Conservation (phyloP, 1,140 invertebrate species). For the Pachypeltis micranthus region DNA sequence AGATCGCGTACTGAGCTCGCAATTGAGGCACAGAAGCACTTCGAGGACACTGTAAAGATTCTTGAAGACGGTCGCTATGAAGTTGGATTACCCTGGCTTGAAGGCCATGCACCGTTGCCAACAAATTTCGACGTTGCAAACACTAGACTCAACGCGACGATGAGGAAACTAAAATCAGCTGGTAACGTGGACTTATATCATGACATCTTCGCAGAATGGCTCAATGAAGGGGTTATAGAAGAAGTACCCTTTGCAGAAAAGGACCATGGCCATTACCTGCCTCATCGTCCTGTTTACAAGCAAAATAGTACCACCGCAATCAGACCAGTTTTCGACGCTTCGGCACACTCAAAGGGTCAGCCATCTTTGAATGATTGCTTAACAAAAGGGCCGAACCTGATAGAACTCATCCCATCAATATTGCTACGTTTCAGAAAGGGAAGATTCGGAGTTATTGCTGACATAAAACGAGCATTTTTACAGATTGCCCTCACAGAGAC, state of each 20-base stretch:
- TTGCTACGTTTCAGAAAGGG: slow-evolving; percentile 33
- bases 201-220: slow-evolving; percentile 30
- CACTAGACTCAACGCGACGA: slow-evolving; percentile 17
- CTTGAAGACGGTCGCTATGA: too few species aligned
- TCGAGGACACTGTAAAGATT: too few species aligned
- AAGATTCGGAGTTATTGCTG: slow-evolving; percentile 32
- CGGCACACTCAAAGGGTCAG: slow-evolving; percentile 21
- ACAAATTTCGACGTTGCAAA: neutral
- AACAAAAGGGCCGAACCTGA: slow-evolving; percentile 32
- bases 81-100: too few species aligned
- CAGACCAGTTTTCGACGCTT: slow-evolving; percentile 31
- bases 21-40: too few species aligned
- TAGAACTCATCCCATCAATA: slow-evolving; percentile 33
- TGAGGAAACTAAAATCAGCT: slow-evolving; percentile 24
- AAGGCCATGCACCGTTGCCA: too few species aligned
- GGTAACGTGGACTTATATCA: slow-evolving; percentile 29
- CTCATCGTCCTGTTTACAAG: slow-evolving; percentile 31
- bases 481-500: slow-evolving; percentile 30
- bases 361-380: slow-evolving; percentile 33
- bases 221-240: slow-evolving; percentile 29
- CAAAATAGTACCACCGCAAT: slow-evolving; percentile 26
- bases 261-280: slow-evolving; percentile 25
- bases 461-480: slow-evolving; percentile 36
- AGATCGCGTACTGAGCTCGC: too few species aligned
- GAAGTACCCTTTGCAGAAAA: slow-evolving; percentile 24